Conservation (phyloP, 2,113 vertebrate species). For the Neodon shergylaensis region DNA sequence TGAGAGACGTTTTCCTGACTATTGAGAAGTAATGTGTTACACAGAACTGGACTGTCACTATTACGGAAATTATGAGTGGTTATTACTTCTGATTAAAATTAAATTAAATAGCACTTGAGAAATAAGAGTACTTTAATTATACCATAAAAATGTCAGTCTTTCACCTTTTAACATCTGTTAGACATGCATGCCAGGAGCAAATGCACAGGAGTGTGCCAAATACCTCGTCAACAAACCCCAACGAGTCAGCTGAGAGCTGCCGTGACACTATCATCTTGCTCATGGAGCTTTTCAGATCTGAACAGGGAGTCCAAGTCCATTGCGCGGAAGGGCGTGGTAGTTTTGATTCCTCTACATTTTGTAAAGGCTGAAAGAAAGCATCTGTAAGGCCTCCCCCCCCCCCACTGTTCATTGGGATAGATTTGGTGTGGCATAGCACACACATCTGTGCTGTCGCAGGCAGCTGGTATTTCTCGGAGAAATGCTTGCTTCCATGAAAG, state of each 20-base stretch:
- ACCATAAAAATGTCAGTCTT: slow-evolving; percentile 81
- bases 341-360: slow-evolving; percentile 56
- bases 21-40: slow-evolving; percentile 30
- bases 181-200: slow-evolving; percentile 71
- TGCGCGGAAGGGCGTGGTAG: not conserved
- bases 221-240: slow-evolving; percentile 74
- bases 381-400: not conserved
- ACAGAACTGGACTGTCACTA: slow-evolving; percentile 66
- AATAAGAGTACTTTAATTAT: slow-evolving; percentile 83
- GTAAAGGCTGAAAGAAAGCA: not conserved
- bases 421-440: not conserved
- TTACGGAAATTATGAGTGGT: slow-evolving; percentile 74
- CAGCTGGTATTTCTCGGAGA: not conserved
- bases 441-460: fast-evolving
- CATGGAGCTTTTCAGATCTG: slow-evolving; percentile 47
- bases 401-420: slow-evolving; percentile 14
- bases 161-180: slow-evolving; percentile 85
- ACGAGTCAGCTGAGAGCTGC: slow-evolving; percentile 68
- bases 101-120: slow-evolving; percentile 85
- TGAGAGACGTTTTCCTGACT: slow-evolving; percentile 50
- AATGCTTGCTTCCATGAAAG: slow-evolving; percentile 25
- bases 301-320: slow-evolving; percentile 27
- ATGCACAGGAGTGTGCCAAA: slow-evolving; percentile 77
- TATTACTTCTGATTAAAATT: slow-evolving; percentile 86
- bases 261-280: slow-evolving; percentile 69